These are phyloP conservation scores for Drosophila repletoides DNA, from an alignment of 1,140 invertebrate species.

Conservation along the genomic window DNA sequence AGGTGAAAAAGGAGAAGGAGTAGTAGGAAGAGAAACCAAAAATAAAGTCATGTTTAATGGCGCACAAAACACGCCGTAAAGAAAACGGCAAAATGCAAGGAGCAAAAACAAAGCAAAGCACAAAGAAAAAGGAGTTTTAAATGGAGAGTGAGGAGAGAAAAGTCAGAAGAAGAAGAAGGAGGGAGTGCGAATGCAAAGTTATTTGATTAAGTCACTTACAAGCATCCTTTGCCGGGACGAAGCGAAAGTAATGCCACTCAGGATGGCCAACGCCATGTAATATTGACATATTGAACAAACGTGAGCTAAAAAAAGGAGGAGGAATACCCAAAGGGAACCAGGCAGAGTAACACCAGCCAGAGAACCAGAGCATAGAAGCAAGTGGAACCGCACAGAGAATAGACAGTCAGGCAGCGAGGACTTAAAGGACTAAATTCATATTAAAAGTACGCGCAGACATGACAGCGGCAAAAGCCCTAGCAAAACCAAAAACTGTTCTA, in stretches of 20 bases:
- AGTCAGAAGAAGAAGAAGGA: background rate
- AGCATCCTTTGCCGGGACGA: slow-evolving; percentile 28
- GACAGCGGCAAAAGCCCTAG: slow-evolving; percentile 50
- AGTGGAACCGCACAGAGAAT: no score
- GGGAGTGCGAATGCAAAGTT: slow-evolving; percentile 67
- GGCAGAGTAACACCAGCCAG: background rate
- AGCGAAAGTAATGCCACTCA: slow-evolving; percentile 60
- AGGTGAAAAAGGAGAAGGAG: background rate
- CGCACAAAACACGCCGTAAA: slow-evolving; percentile 42
- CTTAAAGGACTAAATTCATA: slow-evolving; percentile 80
- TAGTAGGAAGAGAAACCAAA: slow-evolving; percentile 7
- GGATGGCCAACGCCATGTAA: slow-evolving; percentile 62
- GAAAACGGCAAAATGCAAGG: slow-evolving; percentile 19
- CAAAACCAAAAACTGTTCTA: slow-evolving; percentile 8
- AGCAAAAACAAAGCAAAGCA: slow-evolving; percentile 3
- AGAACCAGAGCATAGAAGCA: no score
- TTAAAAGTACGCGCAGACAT: slow-evolving; percentile 76
- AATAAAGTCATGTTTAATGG: slow-evolving; percentile 51
- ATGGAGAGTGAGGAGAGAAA: background rate
- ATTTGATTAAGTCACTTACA: slow-evolving; percentile 79
- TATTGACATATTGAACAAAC: slow-evolving; percentile 81
- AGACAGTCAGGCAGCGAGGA: slow-evolving; percentile 33
- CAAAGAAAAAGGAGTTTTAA: background rate
- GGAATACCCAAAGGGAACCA: background rate
- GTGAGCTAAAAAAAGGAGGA: slow-evolving; percentile 34